These are phyloP conservation scores for Aleiodes testaceus DNA, from an alignment of 2,888 invertebrate species.

Conservation along the genomic window DNA sequence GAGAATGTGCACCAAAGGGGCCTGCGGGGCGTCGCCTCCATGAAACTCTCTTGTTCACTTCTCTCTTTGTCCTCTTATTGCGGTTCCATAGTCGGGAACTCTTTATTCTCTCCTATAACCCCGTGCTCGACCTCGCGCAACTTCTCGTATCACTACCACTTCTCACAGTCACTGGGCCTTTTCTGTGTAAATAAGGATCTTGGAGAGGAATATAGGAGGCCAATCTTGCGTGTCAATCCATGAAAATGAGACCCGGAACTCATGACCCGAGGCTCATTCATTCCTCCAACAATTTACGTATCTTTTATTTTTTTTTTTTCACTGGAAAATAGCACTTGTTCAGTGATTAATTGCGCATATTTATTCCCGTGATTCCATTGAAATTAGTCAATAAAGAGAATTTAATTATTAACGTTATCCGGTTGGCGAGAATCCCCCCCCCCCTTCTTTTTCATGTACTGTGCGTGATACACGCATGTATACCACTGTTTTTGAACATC, in stretches of 20 bases:
- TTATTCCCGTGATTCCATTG: neutral
- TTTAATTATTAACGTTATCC: neutral
- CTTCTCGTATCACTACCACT: slow-evolving; percentile 19
- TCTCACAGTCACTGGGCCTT: neutral
- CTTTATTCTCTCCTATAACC: slow-evolving; percentile 41
- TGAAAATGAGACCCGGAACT: slow-evolving; percentile 21
- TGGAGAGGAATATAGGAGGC: slow-evolving; percentile 4
- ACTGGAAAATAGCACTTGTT: neutral
- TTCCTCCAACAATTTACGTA: neutral
- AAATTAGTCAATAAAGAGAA: neutral
- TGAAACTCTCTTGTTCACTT: slow-evolving; percentile 55
- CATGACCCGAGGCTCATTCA: neutral
- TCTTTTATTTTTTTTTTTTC: no score
- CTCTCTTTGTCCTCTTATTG: slow-evolving; percentile 44
- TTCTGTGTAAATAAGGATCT: slow-evolving; percentile 5
- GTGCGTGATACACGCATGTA: slow-evolving; percentile 26
- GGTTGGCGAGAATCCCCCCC: neutral
- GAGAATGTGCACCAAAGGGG: slow-evolving; percentile 67
- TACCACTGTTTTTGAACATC: slow-evolving; percentile 13
- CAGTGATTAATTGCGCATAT: neutral
- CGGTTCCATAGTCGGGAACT: slow-evolving; percentile 33
- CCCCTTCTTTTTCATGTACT: slow-evolving; percentile 6
- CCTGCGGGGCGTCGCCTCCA: slow-evolving; percentile 62
- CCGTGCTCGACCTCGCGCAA: slow-evolving; percentile 22
- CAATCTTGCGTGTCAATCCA: slow-evolving; percentile 31